Evolutionary conservation across 2,113 vertebrate genomes (phyloP), one percentile per base, ranked within the genome.

Genomic region (Hemibates koningsi): DNA sequence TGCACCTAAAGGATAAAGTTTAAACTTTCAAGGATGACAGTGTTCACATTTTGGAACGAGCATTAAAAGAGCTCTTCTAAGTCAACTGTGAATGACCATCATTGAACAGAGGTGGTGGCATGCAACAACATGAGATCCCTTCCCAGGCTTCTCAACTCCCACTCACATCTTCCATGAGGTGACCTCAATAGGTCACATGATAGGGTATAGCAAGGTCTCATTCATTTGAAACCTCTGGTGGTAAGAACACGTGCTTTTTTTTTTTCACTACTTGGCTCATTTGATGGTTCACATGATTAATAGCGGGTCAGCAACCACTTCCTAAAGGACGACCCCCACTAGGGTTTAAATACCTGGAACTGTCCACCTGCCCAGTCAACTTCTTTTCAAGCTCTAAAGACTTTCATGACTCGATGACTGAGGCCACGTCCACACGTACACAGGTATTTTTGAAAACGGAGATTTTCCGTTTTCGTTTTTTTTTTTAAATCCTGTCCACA

Each of bases 401-500:
- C 14, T 61, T 61, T 17, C 14, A 32, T 61, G 27, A 61, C 27
- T 32, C 27, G 57, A 10, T 61, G 57, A 59, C 0, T 59, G 56
- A 61, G 8, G 57, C 27, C 27, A 61, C 8, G 2, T 56, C 52
- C 52, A n/a, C 1, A 53, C 0, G 21, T 27, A 1, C 57, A 59
- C 57, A 3, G 1, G 14, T 32, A 61, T 32, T 32, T 61, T 61
- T 61, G 0, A 61, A 61, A 17, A 32, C 0, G 0, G 56, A 3
- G 14, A 59, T 59, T 59, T 59, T 32, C 56, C 1, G 6, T 56
- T 17, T 52, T n/a, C 0, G 0, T 29, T 16, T 1, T 5, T 54
- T 13, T 14, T 57, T 57, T 7, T 0, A 6, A 59, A 61, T 32
- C 27, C 27, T 32, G 7, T 17, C 14, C 56, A 59, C 56, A 59